These are phyloP conservation scores for Thelaira solivaga DNA, from an alignment of 2,888 invertebrate genomes.

Conservation along the genomic window DNA sequence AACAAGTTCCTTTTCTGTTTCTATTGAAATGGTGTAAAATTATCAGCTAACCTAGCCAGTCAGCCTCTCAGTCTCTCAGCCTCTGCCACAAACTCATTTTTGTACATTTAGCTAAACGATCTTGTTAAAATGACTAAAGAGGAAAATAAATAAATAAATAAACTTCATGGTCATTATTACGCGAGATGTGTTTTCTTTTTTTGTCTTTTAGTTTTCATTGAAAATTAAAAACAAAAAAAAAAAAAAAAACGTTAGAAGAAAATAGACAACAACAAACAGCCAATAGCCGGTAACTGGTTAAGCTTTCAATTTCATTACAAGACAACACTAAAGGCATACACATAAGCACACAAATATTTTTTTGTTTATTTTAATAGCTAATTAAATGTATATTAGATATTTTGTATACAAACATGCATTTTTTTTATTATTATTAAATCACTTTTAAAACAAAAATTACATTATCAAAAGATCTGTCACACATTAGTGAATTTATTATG, in stretches of 20 bases:
- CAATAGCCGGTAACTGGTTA: slow-evolving; percentile 33
- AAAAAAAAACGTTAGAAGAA: slow-evolving; percentile 53
- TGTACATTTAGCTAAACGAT: slow-evolving; percentile 29
- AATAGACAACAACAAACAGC: slow-evolving; percentile 7
- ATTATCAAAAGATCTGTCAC: slow-evolving; percentile 32
- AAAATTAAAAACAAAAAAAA: too few relatives aligned
- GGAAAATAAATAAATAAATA: slow-evolving; percentile 8
- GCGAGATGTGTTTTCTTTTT: slow-evolving; percentile 20
- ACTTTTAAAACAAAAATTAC: not conserved
- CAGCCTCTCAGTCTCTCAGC: too few relatives aligned
- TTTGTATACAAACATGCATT: too few relatives aligned
- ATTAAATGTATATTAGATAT: slow-evolving; percentile 33
- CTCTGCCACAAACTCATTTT: not conserved
- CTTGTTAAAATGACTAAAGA: slow-evolving; percentile 9
- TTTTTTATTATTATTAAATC: not conserved
- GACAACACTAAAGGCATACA: slow-evolving; percentile 3
- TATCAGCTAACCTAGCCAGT: too few relatives aligned
- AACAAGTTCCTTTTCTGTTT: not conserved
- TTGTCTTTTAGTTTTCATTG: slow-evolving; percentile 50
- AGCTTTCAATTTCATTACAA: slow-evolving; percentile 56
- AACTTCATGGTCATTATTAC: slow-evolving; percentile 40
- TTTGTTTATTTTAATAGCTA: not conserved
- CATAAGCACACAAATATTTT: not conserved
- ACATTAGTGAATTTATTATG: slow-evolving; percentile 37
- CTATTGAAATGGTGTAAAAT: slow-evolving; percentile 17